Evolutionary conservation across 2,888 invertebrate species (phyloP).

Genomic region (Lepidochrysops patricia): DNA sequence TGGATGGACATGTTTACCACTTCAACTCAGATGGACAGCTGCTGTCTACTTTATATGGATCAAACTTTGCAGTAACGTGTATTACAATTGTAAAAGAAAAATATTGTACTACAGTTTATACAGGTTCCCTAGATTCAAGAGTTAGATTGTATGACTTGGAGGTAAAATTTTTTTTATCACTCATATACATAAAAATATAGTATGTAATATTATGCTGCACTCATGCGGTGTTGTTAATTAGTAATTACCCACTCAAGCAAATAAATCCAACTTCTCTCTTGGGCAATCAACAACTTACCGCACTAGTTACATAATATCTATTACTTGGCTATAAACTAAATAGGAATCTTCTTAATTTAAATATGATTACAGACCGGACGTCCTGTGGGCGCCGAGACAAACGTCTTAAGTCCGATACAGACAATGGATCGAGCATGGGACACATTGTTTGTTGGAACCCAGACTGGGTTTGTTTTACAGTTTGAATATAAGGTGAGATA

Average conservation of each 20-base stretch:
- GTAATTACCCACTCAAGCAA: too few species aligned
- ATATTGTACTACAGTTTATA: constrained; percentile 70
- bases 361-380: constrained; percentile 61
- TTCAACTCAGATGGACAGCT: constrained; percentile 73
- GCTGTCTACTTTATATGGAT: constrained; percentile 71
- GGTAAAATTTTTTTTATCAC: constrained; percentile 38
- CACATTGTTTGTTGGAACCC: constrained; percentile 81
- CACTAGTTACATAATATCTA: too few species aligned
- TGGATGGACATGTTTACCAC: constrained; percentile 77
- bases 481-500: constrained; percentile 78
- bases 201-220: too few species aligned
- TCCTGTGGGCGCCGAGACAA: constrained; percentile 66
- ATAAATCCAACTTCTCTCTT: too few species aligned
- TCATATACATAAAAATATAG: too few species aligned
- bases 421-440: constrained; percentile 85
- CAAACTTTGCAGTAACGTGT: constrained; percentile 76
- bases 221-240: too few species aligned
- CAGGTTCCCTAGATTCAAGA: constrained; percentile 77
- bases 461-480: constrained; percentile 80
- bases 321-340: neutral
- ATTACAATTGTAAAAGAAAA: constrained; percentile 68
- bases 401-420: constrained; percentile 78
- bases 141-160: constrained; percentile 76
- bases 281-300: too few species aligned
- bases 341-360: neutral